phyloP scores from a whole-genome alignment of 2,797 vertebrate species.

The Galago senegalensis region DNA sequence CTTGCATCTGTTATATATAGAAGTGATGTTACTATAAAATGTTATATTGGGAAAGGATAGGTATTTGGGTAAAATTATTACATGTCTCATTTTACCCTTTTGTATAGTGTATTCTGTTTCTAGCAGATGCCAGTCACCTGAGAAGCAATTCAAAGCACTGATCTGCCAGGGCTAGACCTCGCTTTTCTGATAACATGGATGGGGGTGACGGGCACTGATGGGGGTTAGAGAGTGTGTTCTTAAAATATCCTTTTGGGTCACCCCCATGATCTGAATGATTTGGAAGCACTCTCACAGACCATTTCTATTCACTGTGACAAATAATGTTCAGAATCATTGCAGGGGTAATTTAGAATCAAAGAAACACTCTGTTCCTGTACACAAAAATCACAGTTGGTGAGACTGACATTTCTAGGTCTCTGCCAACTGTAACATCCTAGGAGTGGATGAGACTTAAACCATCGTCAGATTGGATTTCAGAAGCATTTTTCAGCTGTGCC shows the following conservation, averaged over 20 bases:
- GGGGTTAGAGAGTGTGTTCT: background rate
- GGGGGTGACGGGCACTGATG: background rate
- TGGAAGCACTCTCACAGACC: background rate
- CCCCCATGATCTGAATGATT: background rate
- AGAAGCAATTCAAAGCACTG: slow-evolving; percentile 35
- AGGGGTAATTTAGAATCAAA: slow-evolving; percentile 67
- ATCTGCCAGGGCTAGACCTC: background rate
- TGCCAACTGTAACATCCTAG: slow-evolving; percentile 8
- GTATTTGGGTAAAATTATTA: slow-evolving; percentile 4
- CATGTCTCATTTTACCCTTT: slow-evolving; percentile 16
- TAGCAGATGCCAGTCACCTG: background rate
- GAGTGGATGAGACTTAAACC: slow-evolving; percentile 49
- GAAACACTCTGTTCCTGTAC: slow-evolving; percentile 41
- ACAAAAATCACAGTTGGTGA: slow-evolving; percentile 71
- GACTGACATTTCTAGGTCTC: slow-evolving; percentile 69
- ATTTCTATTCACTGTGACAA: slow-evolving; percentile 23
- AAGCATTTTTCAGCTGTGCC: background rate
- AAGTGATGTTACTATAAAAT: background rate
- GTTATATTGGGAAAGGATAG: background rate
- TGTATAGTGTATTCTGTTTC: background rate
- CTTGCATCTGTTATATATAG: background rate
- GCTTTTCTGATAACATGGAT: slow-evolving; percentile 30
- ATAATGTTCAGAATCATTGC: slow-evolving; percentile 60
- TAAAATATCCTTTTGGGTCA: slow-evolving; percentile 65
- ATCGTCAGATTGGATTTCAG: slow-evolving; percentile 7